phyloP scores from a whole-genome alignment of 37 sponge, comb jelly and placozoan species.

The Bolinopsis microptera region DNA sequence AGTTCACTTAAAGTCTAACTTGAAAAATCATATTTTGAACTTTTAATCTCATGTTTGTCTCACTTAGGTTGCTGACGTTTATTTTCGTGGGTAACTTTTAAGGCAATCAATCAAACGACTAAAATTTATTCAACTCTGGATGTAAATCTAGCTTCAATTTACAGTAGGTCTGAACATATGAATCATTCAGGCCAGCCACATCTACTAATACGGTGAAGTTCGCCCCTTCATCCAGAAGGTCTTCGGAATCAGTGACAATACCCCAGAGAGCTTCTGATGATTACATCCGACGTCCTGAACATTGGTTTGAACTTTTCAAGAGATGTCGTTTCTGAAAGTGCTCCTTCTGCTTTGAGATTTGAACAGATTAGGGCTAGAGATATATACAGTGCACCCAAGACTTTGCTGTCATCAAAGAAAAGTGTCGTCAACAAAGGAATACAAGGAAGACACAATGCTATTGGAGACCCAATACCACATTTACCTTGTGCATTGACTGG shows the following conservation, averaged over 20 bases:
- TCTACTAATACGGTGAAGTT: constrained; percentile 24
- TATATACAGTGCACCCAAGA: not conserved
- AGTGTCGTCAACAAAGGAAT: not conserved
- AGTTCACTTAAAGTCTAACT: not conserved
- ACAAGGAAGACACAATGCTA: constrained; percentile 61
- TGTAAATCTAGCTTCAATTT: too few species aligned
- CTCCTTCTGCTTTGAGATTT: constrained; percentile 40
- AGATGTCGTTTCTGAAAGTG: constrained; percentile 56
- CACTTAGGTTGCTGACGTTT: too few species aligned
- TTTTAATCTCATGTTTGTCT: too few species aligned
- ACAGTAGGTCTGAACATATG: too few species aligned
- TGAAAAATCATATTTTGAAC: too few species aligned
- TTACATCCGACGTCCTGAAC: constrained; percentile 24
- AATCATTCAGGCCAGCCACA: not conserved
- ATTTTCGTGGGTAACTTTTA: too few species aligned
- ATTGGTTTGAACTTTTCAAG: constrained; percentile 5
- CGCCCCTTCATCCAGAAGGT: not conserved
- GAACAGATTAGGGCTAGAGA: not conserved
- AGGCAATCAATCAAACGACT: too few species aligned
- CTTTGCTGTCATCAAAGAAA: not conserved
- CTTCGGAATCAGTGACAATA: not conserved
- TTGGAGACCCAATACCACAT: constrained; percentile 50
- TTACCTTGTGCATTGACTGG: constrained; percentile 24
- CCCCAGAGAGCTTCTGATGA: constrained; percentile 9
- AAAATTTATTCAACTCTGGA: too few species aligned